Percentiles rank a stretch among this genome's conserved stretches.
These are phyloP conservation scores for Slavum lentiscoides DNA, from an alignment of 2,888 invertebrate species.

Conservation along the genomic window DNA sequence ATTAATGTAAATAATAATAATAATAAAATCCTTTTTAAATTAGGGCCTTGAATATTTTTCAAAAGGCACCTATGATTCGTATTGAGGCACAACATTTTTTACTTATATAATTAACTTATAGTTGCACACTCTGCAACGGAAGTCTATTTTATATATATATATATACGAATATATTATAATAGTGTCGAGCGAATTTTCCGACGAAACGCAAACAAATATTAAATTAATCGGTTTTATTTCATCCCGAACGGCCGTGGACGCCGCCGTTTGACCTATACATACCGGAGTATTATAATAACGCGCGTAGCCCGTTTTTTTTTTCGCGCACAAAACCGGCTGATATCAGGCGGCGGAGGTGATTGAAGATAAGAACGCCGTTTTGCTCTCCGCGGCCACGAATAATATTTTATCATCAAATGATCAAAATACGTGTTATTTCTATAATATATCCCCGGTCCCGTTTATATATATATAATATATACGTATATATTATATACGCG, in stretches of 20 bases:
- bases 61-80: no score
- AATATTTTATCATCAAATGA: conserved; percentile 8
- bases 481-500: no score
- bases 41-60: no score
- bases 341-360: background rate
- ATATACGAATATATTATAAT: no score
- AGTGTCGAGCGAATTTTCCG: background rate
- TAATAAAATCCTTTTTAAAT: no score
- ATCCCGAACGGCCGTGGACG: background rate
- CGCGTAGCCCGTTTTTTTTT: background rate
- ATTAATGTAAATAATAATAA: no score
- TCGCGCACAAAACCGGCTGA: background rate
- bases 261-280: conserved; percentile 33
- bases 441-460: no score
- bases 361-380: no score
- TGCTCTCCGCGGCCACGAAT: background rate
- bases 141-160: no score
- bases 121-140: no score
- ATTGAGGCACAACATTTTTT: no score
- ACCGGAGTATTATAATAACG: background rate
- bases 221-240: background rate
- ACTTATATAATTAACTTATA: no score
- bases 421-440: background rate
- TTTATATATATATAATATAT: background rate
- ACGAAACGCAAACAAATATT: conserved; percentile 2